These are phyloP conservation scores for Spodoptera picta DNA, from an alignment of 2,888 invertebrate species.

Conservation along the genomic window DNA sequence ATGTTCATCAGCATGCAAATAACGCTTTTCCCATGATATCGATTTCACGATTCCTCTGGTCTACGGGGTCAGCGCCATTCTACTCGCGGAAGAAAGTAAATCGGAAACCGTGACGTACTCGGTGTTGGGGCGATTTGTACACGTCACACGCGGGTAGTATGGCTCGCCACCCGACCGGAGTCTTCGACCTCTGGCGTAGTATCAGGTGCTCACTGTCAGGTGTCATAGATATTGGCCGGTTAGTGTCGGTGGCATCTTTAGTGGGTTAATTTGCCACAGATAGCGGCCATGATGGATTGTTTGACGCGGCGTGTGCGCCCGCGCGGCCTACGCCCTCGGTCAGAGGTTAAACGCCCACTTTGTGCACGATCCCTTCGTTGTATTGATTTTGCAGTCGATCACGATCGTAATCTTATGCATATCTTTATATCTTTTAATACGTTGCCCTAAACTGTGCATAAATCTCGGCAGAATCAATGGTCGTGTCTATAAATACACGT, in stretches of 20 bases:
- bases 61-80: conserved; percentile 73
- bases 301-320: conserved; percentile 79
- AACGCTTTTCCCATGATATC: conserved; percentile 70
- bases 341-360: conserved; percentile 86
- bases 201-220: conserved; percentile 38
- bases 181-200: conserved; percentile 49
- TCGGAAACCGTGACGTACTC: conserved; percentile 80
- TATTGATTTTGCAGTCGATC: conserved; percentile 85
- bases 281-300: conserved; percentile 82
- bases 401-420: conserved; percentile 73
- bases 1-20: conserved; percentile 69
- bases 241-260: conserved; percentile 75
- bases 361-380: conserved; percentile 81
- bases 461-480: conserved; percentile 49
- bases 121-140: conserved; percentile 78
- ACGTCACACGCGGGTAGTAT: conserved; percentile 76
- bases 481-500: conserved; percentile 58
- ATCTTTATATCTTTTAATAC: conserved; percentile 68
- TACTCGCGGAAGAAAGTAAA: conserved; percentile 78
- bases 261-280: conserved; percentile 83
- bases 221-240: conserved; percentile 64
- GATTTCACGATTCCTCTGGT: conserved; percentile 71
- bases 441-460: conserved; percentile 46
- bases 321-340: conserved; percentile 76
- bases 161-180: conserved; percentile 54